Conservation (phyloP, 2,113 vertebrate species). For the Sebastes fasciatus region DNA sequence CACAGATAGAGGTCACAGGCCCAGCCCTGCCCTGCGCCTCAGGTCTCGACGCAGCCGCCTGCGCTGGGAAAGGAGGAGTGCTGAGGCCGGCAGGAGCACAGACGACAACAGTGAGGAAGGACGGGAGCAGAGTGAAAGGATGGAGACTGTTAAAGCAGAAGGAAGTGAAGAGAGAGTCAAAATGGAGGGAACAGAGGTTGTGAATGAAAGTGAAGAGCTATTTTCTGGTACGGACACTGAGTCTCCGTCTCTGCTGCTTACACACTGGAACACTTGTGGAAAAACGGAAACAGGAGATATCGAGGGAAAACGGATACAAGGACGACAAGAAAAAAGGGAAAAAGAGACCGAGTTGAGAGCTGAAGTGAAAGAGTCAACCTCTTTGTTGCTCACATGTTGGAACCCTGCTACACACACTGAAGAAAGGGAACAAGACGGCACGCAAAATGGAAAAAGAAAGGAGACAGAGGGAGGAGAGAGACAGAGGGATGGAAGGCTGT, state of each 20-base stretch:
- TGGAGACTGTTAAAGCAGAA: not conserved
- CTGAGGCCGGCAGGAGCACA: constrained; percentile 22
- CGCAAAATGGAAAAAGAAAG: not conserved
- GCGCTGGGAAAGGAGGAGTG: constrained; percentile 67
- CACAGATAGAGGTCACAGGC: constrained; percentile 9
- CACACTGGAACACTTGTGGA: constrained; percentile 64
- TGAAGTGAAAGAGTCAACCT: not conserved
- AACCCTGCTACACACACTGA: not conserved
- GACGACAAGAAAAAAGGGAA: not conserved
- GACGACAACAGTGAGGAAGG: constrained; percentile 55
- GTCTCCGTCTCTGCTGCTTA: constrained; percentile 66
- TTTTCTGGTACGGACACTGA: constrained; percentile 43
- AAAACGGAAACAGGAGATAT: not conserved
- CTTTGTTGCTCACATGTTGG: not conserved
- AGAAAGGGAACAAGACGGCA: not conserved
- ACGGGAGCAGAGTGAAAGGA: not conserved
- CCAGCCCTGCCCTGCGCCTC: constrained; percentile 74
- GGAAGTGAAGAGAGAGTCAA: not conserved
- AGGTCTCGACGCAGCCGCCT: constrained; percentile 80
- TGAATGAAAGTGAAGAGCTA: constrained; percentile 54
- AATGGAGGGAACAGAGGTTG: not conserved
- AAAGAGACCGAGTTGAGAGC: not conserved
- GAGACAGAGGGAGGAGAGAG: not conserved
- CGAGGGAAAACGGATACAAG: not conserved
- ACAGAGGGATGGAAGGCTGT: not conserved